Conservation (phyloP, 2,888 invertebrate genomes). For the Zootermopsis nevadensis region DNA sequence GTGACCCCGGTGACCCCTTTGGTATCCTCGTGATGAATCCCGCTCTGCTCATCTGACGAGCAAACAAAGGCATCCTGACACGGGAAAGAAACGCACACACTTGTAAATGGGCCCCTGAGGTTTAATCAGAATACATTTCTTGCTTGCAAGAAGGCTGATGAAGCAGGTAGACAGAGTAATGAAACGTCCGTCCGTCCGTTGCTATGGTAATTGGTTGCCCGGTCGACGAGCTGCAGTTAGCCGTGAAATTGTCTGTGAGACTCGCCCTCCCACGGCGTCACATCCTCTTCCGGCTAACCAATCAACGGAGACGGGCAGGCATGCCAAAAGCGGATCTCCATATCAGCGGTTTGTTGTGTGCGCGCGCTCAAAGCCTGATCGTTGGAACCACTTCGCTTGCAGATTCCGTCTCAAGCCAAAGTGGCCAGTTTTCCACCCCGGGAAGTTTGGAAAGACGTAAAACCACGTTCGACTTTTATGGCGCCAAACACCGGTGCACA, state of each 20-base stretch:
- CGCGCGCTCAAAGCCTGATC: no score
- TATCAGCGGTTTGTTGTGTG: no score
- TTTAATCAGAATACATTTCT: background rate
- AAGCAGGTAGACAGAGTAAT: background rate
- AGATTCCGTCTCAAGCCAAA: no score
- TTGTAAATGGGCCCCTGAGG: background rate
- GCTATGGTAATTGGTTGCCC: conserved; percentile 48
- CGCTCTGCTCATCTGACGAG: no score
- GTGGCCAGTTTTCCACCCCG: no score
- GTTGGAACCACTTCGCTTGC: no score
- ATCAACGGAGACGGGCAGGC: conserved; percentile 40
- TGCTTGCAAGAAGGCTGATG: no score
- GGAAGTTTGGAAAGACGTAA: no score
- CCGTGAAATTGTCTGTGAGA: conserved; percentile 53
- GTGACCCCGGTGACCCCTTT: no score
- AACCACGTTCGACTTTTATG: no score
- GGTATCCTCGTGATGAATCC: background rate
- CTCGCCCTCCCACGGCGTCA: conserved; percentile 43
- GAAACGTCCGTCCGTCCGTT: conserved; percentile 19
- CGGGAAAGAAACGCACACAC: background rate
- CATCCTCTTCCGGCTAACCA: conserved; percentile 52
- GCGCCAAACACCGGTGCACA: no score
- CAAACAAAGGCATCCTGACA: background rate
- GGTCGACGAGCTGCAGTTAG: conserved; percentile 52
- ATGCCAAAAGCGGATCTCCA: no score